phyloP scores from a whole-genome alignment of 2,113 vertebrate genomes.

The Eleginops maclovinus region DNA sequence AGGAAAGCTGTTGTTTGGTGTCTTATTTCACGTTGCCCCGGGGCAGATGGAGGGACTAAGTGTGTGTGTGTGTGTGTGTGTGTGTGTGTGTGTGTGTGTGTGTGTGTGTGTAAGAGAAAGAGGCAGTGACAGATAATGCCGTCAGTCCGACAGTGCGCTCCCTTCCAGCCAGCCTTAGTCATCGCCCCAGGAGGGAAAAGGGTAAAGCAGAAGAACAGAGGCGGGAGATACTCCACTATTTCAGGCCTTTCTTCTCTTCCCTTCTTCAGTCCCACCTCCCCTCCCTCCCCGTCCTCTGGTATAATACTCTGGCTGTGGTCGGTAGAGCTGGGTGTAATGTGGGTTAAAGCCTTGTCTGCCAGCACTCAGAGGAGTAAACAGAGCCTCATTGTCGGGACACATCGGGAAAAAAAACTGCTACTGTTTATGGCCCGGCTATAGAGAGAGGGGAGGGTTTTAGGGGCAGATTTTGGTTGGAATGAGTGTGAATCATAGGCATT shows the following conservation, averaged over 20 bases:
- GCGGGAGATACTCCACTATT: constrained; percentile 72
- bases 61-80: constrained; percentile 46
- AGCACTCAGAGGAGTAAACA: constrained; percentile 80
- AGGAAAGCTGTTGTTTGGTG: constrained; percentile 87
- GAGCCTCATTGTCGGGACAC: constrained; percentile 82
- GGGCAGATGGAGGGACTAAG: constrained; percentile 76
- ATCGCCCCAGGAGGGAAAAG: constrained; percentile 75
- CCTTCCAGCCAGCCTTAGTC: constrained; percentile 81
- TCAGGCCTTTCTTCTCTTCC: constrained; percentile 68
- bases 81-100: constrained; percentile 43
- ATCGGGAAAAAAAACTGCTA: constrained; percentile 71
- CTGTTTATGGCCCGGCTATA: constrained; percentile 79
- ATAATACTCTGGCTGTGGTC: constrained; percentile 78
- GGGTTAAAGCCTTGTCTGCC: constrained; percentile 80
- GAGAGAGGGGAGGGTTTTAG: constrained; percentile 50
- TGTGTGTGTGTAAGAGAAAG: constrained; percentile 46
- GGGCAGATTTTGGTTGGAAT: constrained; percentile 60
- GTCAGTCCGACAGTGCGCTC: constrained; percentile 73
- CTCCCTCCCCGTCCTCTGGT: constrained; percentile 62
- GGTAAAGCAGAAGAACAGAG: constrained; percentile 70
- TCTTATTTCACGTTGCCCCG: constrained; percentile 84
- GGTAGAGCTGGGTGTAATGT: constrained; percentile 76
- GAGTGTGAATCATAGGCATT: constrained; percentile 76
- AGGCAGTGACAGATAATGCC: constrained; percentile 80
- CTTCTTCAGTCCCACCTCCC: constrained; percentile 43